A percentile compares a stretch with the other conserved stretches of the same genome.
Evolutionary conservation across 2,113 vertebrate genomes (phyloP).

Genomic region (Coracopsis vasa): DNA sequence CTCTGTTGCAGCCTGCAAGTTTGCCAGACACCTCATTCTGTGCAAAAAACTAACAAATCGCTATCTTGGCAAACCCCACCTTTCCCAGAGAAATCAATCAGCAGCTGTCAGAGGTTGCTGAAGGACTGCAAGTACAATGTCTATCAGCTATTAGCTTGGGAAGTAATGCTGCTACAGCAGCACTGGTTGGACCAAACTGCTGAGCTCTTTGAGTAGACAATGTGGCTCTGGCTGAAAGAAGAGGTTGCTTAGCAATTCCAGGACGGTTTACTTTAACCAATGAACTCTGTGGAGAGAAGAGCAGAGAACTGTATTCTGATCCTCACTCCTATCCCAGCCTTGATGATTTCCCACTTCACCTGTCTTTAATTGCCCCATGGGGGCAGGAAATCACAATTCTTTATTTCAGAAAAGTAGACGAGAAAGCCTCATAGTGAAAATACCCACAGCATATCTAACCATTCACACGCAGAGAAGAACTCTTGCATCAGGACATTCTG

Average conservation of each 20-base stretch:
- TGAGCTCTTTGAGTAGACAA: background rate
- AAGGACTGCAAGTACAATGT: background rate
- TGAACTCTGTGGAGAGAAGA: background rate
- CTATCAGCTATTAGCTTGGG: background rate
- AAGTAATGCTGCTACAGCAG: background rate
- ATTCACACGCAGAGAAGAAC: background rate
- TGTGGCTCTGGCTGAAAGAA: background rate
- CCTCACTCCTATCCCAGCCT: background rate
- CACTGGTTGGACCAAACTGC: background rate
- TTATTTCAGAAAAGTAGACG: background rate
- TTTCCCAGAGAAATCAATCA: background rate
- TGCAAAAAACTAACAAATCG: background rate
- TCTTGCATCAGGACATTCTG: background rate
- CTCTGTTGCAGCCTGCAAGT: background rate
- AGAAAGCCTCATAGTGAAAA: background rate
- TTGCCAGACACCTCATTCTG: background rate
- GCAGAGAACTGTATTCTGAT: background rate
- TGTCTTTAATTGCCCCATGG: background rate
- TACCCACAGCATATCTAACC: background rate
- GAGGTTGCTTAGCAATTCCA: background rate
- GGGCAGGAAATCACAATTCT: background rate
- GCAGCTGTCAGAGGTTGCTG: background rate
- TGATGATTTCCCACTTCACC: background rate
- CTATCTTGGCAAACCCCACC: background rate
- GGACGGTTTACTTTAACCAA: background rate